Percentiles rank a stretch among this genome's conserved stretches.
Evolutionary conservation across 2,797 vertebrate species (phyloP).

Genomic region (Xyrichtys novacula): DNA sequence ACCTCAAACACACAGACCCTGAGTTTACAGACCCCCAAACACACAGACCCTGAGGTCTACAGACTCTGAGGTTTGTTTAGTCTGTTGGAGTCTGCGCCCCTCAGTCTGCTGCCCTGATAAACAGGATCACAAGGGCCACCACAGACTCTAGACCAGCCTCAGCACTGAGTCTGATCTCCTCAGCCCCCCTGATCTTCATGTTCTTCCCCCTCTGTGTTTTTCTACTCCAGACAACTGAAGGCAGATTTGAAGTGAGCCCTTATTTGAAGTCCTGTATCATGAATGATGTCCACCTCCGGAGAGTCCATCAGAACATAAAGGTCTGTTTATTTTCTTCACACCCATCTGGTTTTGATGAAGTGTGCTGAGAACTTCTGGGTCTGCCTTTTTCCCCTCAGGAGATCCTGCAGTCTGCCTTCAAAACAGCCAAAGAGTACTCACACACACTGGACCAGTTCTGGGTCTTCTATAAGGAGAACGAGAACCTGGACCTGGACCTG

Average conservation of each 20-base stretch:
- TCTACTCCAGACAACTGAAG: conserved; percentile 67
- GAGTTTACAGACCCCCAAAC: too few species aligned
- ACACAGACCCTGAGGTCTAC: too few species aligned
- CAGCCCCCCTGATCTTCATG: too few species aligned
- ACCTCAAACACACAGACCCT: too few species aligned
- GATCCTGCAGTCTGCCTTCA: conserved; percentile 84
- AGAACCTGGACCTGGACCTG: conserved; percentile 85
- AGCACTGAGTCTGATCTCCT: too few species aligned
- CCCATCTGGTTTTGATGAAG: neutral
- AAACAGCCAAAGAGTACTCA: conserved; percentile 82
- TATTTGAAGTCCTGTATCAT: conserved; percentile 83
- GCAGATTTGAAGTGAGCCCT: conserved; percentile 80
- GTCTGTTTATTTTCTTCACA: conserved; percentile 64
- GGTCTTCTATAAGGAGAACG: conserved; percentile 87
- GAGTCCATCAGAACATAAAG: conserved; percentile 82
- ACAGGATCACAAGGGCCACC: too few species aligned
- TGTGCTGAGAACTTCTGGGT: neutral
- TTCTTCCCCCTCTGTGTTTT: conserved; percentile 49
- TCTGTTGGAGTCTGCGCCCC: too few species aligned
- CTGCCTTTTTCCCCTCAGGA: conserved; percentile 73
- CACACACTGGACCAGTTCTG: conserved; percentile 85
- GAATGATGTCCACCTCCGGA: conserved; percentile 84
- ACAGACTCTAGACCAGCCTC: too few species aligned
- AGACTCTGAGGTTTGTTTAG: too few species aligned
- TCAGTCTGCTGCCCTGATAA: too few species aligned